Conservation (phyloP, 2,113 vertebrate genomes). For the Peromyscus californicus region DNA sequence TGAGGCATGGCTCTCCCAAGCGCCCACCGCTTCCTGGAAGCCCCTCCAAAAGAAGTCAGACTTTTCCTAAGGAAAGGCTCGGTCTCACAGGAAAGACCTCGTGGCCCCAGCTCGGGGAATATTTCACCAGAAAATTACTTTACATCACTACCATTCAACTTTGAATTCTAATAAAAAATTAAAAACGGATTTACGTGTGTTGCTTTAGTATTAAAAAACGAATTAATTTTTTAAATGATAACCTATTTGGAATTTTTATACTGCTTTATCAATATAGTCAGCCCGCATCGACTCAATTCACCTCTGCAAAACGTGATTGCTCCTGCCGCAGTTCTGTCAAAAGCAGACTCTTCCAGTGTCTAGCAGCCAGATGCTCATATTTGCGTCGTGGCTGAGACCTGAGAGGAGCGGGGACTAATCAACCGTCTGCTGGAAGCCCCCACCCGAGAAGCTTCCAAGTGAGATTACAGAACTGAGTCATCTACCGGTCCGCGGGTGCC, state of each 20-base stretch:
- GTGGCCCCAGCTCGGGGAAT: background rate
- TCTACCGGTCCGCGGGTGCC: background rate
- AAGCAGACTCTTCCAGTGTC: background rate
- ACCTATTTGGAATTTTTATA: constrained; percentile 45
- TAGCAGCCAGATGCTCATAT: background rate
- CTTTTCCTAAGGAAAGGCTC: constrained; percentile 6
- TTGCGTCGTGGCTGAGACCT: background rate
- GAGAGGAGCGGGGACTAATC: background rate
- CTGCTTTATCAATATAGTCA: constrained; percentile 47
- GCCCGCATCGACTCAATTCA: background rate
- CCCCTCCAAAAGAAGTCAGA: background rate
- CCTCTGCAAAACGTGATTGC: background rate
- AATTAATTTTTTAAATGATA: constrained; percentile 42
- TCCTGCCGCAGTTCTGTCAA: background rate
- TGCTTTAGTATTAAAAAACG: constrained; percentile 61
- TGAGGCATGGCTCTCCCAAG: background rate
- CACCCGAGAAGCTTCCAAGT: background rate
- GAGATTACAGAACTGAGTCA: constrained; percentile 11
- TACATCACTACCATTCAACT: background rate
- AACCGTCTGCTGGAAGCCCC: background rate
- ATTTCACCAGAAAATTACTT: background rate
- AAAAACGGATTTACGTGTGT: background rate
- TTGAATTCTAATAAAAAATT: constrained; percentile 46
- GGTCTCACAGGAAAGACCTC: background rate
- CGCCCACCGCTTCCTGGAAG: background rate